These are phyloP conservation scores for Brenthis daphne DNA, from an alignment of 2,888 invertebrate species.

Conservation along the genomic window DNA sequence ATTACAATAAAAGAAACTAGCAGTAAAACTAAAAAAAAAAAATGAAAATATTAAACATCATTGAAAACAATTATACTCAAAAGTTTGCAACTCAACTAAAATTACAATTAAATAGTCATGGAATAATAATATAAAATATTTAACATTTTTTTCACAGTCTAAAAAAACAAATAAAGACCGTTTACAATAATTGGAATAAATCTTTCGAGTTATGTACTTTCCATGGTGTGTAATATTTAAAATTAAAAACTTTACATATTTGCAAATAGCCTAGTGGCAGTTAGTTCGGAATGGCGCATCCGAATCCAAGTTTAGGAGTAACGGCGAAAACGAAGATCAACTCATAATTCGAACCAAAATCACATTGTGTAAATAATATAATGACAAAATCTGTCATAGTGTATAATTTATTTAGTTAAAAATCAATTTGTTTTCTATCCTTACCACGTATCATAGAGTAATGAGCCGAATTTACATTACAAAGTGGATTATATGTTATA, in stretches of 20 bases:
- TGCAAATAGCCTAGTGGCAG: conserved; percentile 26
- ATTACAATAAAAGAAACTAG: no score
- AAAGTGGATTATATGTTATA: background rate
- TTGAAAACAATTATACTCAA: background rate
- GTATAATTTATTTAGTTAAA: conserved; percentile 35
- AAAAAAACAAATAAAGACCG: no score
- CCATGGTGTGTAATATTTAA: no score
- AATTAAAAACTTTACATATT: background rate
- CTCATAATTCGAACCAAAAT: background rate
- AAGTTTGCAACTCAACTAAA: background rate
- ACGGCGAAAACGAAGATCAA: conserved; percentile 2
- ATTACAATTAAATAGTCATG: conserved; percentile 7
- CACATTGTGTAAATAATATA: conserved; percentile 24
- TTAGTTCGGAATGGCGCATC: conserved; percentile 10
- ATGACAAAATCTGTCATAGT: conserved; percentile 24
- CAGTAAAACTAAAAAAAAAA: background rate
- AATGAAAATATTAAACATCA: background rate
- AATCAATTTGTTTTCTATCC: conserved; percentile 6
- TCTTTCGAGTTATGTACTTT: no score
- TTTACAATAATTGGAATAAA: no score
- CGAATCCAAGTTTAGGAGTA: conserved; percentile 27
- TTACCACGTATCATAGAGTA: background rate
- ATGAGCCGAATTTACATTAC: conserved; percentile 10
- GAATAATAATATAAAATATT: background rate
- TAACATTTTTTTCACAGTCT: no score